Base-by-base conservation (phyloP, 2,113 vertebrate genomes). In the Desmodus rotundus region DNA sequence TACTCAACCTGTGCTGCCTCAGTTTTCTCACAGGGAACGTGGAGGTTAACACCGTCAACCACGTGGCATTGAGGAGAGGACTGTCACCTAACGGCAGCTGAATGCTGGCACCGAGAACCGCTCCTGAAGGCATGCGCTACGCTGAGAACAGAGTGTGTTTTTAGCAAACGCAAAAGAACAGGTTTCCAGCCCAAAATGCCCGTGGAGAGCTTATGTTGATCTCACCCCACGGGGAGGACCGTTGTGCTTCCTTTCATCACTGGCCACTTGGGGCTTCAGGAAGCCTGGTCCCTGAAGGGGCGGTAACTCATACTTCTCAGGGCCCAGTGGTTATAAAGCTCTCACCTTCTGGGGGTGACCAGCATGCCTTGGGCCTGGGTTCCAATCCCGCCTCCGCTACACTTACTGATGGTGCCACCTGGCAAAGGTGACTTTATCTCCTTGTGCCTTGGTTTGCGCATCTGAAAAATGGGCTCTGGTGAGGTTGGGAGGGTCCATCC, bases 201-300 rank as follows among this genome's bases (percentile, higher is more conserved):
- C 83, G 77, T 31, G 43, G 87, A 83, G 85, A 52, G 65, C 41
- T 84, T 70, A 50, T 70, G 92, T 89, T 83, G 68, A 87, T 80
- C 68, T 76, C 41, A 7, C 20, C 56, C 15, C 63, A 10, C 19
- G 16, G 26, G 67, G n/a, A 81, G 43, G 31, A 38, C 7, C 12
- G 7, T 19, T 63, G 85, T 28, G 63, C 47, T 76, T 47, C 36
- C 56, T 83, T 77, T 54, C 43, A 28, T 84, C 76, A 11, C 56
- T 7, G 43, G 45, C 47, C 84, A 24, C 31, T 19, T 38, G 73
- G 16, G 78, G 12, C 65, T 87, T 78, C 58, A 13, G 87, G 33
- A 41, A 36, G 61, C 88, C 4, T 1, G 56, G 33, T 36, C 24
- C 52, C 15, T 43, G 28, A 14, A 28, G 68, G 9, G 16, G 26